A percentile compares a stretch with the other conserved stretches of the same genome.
phyloP scores from a whole-genome alignment of 2,888 invertebrate species.

The Caenorhabditis macrosperma region DNA sequence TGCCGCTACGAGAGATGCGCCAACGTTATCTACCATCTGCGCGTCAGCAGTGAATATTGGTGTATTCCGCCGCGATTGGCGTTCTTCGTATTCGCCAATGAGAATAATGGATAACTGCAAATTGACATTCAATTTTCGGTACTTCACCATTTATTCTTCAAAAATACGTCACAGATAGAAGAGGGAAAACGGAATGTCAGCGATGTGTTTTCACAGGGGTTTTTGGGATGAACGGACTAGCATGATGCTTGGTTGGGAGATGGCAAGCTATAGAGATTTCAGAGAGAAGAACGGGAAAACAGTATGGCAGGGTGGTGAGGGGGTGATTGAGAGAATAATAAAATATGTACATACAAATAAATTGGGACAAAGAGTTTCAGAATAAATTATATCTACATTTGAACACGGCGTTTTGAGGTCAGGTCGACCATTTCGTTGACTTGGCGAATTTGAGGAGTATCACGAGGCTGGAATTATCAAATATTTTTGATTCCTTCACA shows the following conservation, averaged over 20 bases:
- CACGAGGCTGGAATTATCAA: conserved; percentile 8
- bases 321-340: neutral
- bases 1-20: neutral
- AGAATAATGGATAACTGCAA: neutral
- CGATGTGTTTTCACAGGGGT: conserved; percentile 2
- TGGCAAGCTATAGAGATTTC: conserved; percentile 43
- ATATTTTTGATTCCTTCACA: neutral
- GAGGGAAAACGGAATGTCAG: conserved; percentile 10
- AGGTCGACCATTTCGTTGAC: conserved; percentile 53
- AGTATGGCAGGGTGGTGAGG: neutral
- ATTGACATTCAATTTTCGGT: no score
- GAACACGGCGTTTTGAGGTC: conserved; percentile 6
- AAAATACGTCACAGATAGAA: neutral
- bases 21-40: neutral
- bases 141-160: no score
- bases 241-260: conserved; percentile 8
- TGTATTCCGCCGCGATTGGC: neutral
- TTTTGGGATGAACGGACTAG: neutral
- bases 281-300: neutral
- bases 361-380: neutral
- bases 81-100: neutral
- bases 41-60: neutral
- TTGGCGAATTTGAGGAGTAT: conserved; percentile 24
- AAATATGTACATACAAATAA: conserved; percentile 12
- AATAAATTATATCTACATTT: conserved; percentile 11